phyloP scores from a whole-genome alignment of 2,113 vertebrate genomes.

The Ceyx margarethae region DNA sequence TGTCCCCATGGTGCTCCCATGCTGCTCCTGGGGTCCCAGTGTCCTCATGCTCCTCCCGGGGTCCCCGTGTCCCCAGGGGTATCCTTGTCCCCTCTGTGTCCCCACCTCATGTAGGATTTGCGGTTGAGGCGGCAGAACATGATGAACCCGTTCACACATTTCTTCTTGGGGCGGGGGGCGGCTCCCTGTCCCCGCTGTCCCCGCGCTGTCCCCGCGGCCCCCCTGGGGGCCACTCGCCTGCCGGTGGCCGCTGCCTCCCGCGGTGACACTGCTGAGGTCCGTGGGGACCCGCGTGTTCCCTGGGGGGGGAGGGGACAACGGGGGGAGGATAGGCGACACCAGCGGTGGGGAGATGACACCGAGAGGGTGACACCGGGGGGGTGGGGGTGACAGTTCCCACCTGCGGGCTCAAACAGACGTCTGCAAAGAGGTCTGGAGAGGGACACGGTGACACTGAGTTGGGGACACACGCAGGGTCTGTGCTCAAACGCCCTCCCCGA shows the following conservation, averaged over 20 bases:
- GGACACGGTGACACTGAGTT: neutral
- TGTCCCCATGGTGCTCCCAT: no score
- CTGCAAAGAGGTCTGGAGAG: neutral
- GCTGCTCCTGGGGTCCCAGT: no score
- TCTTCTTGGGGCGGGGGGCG: neutral
- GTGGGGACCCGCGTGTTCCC: neutral
- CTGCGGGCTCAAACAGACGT: neutral
- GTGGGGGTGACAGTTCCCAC: neutral
- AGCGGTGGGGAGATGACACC: neutral
- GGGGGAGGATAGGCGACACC: neutral
- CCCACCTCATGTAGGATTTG: no score
- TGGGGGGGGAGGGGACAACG: no score
- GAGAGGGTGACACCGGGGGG: neutral
- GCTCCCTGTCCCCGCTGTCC: neutral
- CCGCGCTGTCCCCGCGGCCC: neutral
- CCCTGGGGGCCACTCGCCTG: neutral
- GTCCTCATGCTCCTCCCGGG: no score
- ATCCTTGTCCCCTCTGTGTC: no score
- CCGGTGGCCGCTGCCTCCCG: neutral
- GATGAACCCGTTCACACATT: neutral
- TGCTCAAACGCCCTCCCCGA: neutral
- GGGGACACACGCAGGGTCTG: neutral
- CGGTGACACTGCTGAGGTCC: neutral
- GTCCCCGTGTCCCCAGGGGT: no score
- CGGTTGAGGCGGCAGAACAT: no score